phyloP scores from a whole-genome alignment of 2,888 invertebrate species.

The Trimorus sp. region DNA sequence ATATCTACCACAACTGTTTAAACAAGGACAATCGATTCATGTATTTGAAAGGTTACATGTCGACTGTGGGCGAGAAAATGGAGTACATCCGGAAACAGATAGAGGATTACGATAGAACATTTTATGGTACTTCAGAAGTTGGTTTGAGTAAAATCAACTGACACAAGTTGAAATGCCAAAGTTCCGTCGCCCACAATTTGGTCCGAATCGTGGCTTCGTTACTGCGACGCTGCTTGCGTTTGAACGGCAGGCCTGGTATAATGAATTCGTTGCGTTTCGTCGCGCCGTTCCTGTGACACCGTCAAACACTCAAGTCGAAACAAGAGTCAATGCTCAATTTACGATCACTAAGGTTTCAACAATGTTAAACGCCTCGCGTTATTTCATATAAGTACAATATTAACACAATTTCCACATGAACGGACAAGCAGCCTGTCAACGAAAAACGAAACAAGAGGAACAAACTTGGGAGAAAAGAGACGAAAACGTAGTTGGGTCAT shows the following conservation, averaged over 20 bases:
- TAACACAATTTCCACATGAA: too few relatives aligned
- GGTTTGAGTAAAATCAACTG: conserved; percentile 74
- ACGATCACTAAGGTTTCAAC: conserved; percentile 52
- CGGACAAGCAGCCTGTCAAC: too few relatives aligned
- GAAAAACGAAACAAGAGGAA: too few relatives aligned
- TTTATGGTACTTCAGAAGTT: conserved; percentile 40
- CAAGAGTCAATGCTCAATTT: conserved; percentile 63
- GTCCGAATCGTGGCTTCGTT: conserved; percentile 74
- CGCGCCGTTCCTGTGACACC: conserved; percentile 56
- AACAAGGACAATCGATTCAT: conserved; percentile 51
- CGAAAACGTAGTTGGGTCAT: too few relatives aligned
- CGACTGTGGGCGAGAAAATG: conserved; percentile 40
- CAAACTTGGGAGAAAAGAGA: too few relatives aligned
- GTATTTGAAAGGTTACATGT: conserved; percentile 39
- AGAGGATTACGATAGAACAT: conserved; percentile 44
- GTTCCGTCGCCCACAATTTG: conserved; percentile 71
- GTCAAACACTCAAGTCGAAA: conserved; percentile 42
- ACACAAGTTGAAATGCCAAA: conserved; percentile 79
- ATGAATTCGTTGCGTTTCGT: conserved; percentile 53
- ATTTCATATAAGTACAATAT: conserved; percentile 51
- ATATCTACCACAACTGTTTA: conserved; percentile 38
- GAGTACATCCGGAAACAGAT: conserved; percentile 41
- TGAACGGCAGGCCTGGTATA: conserved; percentile 69
- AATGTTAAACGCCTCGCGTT: conserved; percentile 54
- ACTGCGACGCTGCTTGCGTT: conserved; percentile 73